A percentile compares a stretch with the other conserved stretches of the same genome.
phyloP scores from a whole-genome alignment of 2,113 vertebrate genomes.

The Trogon melanurus region DNA sequence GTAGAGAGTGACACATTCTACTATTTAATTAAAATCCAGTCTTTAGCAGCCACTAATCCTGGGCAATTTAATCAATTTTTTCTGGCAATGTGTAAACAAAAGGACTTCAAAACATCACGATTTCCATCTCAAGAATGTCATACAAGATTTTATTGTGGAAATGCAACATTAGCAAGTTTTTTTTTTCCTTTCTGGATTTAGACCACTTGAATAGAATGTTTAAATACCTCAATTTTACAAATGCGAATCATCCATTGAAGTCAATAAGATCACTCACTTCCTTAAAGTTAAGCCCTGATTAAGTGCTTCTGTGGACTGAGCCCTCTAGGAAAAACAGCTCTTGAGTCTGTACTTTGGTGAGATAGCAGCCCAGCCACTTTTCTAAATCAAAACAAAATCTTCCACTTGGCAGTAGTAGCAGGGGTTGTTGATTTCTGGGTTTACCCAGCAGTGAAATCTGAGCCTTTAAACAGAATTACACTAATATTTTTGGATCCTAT shows the following conservation, averaged over 20 bases:
- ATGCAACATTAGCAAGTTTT: neutral
- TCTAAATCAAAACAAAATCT: constrained; percentile 39
- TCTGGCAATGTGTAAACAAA: constrained; percentile 17
- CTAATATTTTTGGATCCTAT: neutral
- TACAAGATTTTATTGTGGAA: constrained; percentile 22
- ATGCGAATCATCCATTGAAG: neutral
- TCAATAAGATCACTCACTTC: constrained; percentile 28
- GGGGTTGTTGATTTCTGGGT: neutral
- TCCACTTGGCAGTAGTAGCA: neutral
- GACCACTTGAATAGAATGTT: constrained; percentile 1
- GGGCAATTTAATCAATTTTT: constrained; percentile 39
- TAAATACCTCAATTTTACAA: constrained; percentile 38
- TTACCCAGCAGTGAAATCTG: neutral
- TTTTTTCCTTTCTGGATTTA: neutral
- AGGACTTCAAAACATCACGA: neutral
- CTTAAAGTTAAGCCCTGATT: constrained; percentile 40
- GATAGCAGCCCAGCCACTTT: neutral
- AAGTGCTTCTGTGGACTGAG: constrained; percentile 15
- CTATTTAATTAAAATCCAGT: constrained; percentile 55
- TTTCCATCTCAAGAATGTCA: neutral
- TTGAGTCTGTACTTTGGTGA: neutral
- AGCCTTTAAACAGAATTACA: neutral
- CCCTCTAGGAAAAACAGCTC: constrained; percentile 9
- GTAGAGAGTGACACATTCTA: neutral
- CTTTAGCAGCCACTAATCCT: constrained; percentile 24